These are phyloP conservation scores for Diorhabda carinulata DNA, from an alignment of 1,140 invertebrate species.

Conservation along the genomic window DNA sequence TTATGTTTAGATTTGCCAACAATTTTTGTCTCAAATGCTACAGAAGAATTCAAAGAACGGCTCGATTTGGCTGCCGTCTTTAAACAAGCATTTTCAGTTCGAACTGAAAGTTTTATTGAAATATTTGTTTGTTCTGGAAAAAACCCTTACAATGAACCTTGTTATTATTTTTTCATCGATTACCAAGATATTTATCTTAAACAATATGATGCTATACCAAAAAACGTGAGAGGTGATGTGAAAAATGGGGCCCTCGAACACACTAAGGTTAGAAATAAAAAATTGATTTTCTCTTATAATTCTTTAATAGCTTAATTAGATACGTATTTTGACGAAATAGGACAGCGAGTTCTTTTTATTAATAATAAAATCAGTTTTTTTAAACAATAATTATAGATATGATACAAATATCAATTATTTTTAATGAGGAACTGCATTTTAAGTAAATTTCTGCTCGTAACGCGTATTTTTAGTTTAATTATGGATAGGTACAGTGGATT, in stretches of 20 bases:
- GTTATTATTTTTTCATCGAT: slow-evolving; percentile 34
- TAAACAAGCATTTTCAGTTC: slow-evolving; percentile 30
- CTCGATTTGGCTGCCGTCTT: slow-evolving; percentile 28
- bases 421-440: too few relatives aligned
- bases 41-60: slow-evolving; percentile 28
- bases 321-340: too few relatives aligned
- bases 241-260: neutral
- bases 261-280: slow-evolving; percentile 1
- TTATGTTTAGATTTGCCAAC: slow-evolving; percentile 31
- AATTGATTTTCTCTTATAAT: too few relatives aligned
- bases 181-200: slow-evolving; percentile 26
- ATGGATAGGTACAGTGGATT: too few relatives aligned
- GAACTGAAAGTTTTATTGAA: slow-evolving; percentile 30
- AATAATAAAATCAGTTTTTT: too few relatives aligned
- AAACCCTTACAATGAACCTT: slow-evolving; percentile 35
- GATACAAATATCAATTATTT: neutral
- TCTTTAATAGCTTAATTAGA: too few relatives aligned
- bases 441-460: too few relatives aligned
- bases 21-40: slow-evolving; percentile 23
- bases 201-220: slow-evolving; percentile 18
- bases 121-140: slow-evolving; percentile 33
- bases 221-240: slow-evolving; percentile 12
- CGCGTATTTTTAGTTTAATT: too few relatives aligned
- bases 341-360: too few relatives aligned
- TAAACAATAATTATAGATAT: too few relatives aligned